phyloP scores from a whole-genome alignment of 2,113 vertebrate genomes.

The Ciconia stormi region DNA sequence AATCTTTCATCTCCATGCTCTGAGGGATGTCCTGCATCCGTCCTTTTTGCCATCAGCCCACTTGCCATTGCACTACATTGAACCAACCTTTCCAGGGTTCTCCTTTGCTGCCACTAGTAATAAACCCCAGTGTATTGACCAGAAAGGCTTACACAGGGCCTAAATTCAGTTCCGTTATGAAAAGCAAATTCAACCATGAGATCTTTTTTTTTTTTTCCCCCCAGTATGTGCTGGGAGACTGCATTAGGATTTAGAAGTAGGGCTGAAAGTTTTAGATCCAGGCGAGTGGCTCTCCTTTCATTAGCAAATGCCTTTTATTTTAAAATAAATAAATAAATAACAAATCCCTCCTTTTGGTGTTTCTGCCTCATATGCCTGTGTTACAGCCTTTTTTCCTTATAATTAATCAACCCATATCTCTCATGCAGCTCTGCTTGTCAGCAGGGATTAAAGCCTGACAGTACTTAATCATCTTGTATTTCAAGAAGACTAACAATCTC shows the following conservation, averaged over 20 bases:
- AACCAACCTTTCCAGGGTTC: background rate
- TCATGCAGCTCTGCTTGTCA: constrained; percentile 36
- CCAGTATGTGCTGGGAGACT: background rate
- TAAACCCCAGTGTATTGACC: background rate
- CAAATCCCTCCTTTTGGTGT: constrained; percentile 9
- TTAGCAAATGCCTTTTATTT: constrained; percentile 12
- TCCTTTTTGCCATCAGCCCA: rapidly evolving
- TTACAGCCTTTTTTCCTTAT: constrained; percentile 34
- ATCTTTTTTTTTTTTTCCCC: too few relatives aligned
- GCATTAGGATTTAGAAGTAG: background rate
- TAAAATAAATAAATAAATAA: constrained; percentile 14
- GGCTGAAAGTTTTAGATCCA: constrained; percentile 9
- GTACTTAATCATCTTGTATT: constrained; percentile 64
- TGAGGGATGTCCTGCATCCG: background rate
- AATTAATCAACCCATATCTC: constrained; percentile 58
- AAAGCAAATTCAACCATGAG: background rate
- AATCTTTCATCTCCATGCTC: background rate
- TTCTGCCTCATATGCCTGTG: constrained; percentile 30
- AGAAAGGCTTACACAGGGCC: background rate
- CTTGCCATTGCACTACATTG: rapidly evolving
- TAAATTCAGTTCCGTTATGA: background rate
- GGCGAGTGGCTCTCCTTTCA: background rate
- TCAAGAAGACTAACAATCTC: constrained; percentile 37
- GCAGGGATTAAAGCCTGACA: constrained; percentile 56
- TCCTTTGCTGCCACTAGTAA: background rate